Base-by-base conservation (phyloP, 2,113 vertebrate genomes). In the Gadus macrocephalus region DNA sequence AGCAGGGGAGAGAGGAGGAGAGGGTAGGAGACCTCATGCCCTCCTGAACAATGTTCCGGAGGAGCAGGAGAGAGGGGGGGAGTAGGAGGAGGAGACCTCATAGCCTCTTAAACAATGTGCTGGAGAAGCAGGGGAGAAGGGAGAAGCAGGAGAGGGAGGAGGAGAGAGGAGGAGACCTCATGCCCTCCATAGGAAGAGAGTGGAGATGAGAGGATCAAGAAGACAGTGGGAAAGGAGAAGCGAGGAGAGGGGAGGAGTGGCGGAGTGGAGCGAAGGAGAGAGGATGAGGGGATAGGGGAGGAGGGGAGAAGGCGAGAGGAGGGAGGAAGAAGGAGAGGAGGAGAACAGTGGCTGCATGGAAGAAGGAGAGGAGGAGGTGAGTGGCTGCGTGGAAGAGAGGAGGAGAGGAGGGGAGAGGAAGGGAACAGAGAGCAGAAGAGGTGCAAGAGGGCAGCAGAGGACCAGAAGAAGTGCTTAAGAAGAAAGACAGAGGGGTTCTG, bases 391-490 rank as follows among this genome's bases (percentile, higher is more conserved):
- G 42, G 53, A 22, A 25, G 66, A 25, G 66, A 55, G 66, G 25
- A 12, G 20, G 25, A 11, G 55, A 58, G 53, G 53, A 56, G 42
- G n/a, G 65, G n/a, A 8, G 56, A 59, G 15, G 17, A 15, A 20
- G 55, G 35, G 53, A 25, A 25, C 42, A 27, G 66, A 56, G 66
- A 15, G 8, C 89, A 17, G 64, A 61, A 49, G 66, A 67, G 11
- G 28, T 15, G 35, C 58, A 19, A 58, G 42, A 72, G 53, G 64
- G 27, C 16, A 76, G 64, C 61, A 61, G 65, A 70, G 56, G 20
- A 20, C 16, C 42, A 49, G 42, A 49, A 49, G 42, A 49, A 14
- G 9, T 9, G 42, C 42, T 12, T 1, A 49, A 49, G 42, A 49
- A 7, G 9, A 49, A 49, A 49, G 42, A 49, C 42, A 49, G 42